Conservation (phyloP, 2,113 vertebrate species). For the Hymenochirus boettgeri region DNA sequence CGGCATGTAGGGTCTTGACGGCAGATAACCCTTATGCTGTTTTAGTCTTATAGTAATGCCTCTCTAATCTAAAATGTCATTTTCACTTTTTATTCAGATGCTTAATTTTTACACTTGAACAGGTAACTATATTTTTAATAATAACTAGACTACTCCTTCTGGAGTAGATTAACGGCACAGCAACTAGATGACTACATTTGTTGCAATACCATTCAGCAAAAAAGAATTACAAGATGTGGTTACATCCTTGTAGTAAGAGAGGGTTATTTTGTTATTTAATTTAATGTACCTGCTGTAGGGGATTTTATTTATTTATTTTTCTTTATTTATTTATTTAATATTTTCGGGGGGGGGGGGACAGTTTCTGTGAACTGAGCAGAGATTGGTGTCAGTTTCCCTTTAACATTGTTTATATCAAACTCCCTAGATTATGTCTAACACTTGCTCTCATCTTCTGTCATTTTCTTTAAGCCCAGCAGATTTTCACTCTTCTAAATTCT, state of each 20-base stretch:
- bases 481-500: neutral
- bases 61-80: too few species aligned
- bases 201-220: neutral
- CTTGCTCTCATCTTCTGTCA: neutral
- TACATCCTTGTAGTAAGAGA: neutral
- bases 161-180: neutral
- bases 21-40: too few species aligned
- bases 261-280: too few species aligned
- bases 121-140: too few species aligned
- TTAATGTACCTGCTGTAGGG: neutral
- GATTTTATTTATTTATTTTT: too few species aligned
- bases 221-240: neutral
- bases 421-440: neutral
- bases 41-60: too few species aligned
- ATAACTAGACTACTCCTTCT: neutral
- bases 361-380: neutral
- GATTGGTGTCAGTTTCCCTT: neutral
- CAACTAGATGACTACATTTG: neutral
- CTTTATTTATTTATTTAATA: neutral
- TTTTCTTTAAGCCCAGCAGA: neutral
- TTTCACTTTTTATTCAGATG: too few species aligned
- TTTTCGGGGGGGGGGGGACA: too few species aligned
- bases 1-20: too few species aligned
- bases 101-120: too few species aligned
- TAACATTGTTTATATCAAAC: neutral